Base-by-base conservation (phyloP, 2,797 vertebrate genomes). In the Otus scops region DNA sequence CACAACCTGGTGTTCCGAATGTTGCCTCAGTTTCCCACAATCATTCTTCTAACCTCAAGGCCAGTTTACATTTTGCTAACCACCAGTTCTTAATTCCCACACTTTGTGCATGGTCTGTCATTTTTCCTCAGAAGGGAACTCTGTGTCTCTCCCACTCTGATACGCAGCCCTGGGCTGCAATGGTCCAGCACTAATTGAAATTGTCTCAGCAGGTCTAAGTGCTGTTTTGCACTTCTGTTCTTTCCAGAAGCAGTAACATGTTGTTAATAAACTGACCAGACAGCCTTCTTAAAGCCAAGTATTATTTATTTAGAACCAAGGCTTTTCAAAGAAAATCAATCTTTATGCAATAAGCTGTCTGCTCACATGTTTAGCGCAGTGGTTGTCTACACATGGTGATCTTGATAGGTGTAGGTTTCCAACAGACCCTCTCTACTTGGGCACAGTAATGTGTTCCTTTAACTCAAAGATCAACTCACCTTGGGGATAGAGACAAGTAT, bases 291-390 rank as follows among this genome's bases (percentile, higher is more conserved):
- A 81, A 89, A 91, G 38, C 8, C 53, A 61, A 78, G 22, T 68
- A 68, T 83, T 76, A 28, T 75, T 89, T 91, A 50, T 84, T 93
- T 89, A 89, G 39, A 89, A n/a, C 22, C 34, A 69, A 15, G 43
- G 12, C 2, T 93, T 88, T 93, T 65, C 68, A 76, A 82, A 84
- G 47, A 93, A 96, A 94, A 93, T 54, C 82, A 32, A 41, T 96
- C 68, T 88, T 78, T 68, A 75, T 71, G 65, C 45, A 85, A 61
- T 88, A 86, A 96, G n/a, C 39, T 73, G 53, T 61, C 82, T 83
- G 19, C 34, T 87, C 48, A 60, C 45, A 54, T 30, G 27, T 92
- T 89, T 61, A 94, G 19, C 45, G 81, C 54, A 75, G 54, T n/a
- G 65, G 10, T n/a, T 86, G 13, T 47, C 76, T 73, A 30, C 27